Evolutionary conservation across 2,888 invertebrate genomes (phyloP).

Genomic region (Synanthedon formicaeformis): DNA sequence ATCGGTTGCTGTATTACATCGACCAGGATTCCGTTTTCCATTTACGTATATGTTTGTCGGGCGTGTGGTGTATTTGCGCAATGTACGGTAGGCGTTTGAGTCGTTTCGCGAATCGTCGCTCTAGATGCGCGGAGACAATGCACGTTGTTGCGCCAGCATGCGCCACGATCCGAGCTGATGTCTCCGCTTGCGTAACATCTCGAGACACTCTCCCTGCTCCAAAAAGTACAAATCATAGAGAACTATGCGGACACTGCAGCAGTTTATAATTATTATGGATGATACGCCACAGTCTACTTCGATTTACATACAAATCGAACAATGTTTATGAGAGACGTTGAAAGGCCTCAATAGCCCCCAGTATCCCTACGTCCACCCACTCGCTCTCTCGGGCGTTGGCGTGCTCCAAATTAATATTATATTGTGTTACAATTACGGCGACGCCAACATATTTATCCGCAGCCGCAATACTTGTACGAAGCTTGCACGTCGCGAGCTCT

Average conservation of each 20-base stretch:
- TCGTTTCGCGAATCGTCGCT: conserved; percentile 36
- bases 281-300: neutral
- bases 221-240: conserved; percentile 29
- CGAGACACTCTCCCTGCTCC: conserved; percentile 26
- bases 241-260: conserved; percentile 18
- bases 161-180: conserved; percentile 4
- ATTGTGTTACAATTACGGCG: conserved; percentile 34
- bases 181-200: conserved; percentile 15
- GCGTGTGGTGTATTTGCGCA: conserved; percentile 22
- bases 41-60: conserved; percentile 6
- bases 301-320: neutral
- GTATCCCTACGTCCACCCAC: conserved; percentile 24
- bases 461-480: conserved; percentile 26
- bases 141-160: conserved; percentile 17
- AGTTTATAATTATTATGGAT: conserved; percentile 6
- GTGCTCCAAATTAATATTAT: conserved; percentile 44
- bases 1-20: conserved; percentile 7
- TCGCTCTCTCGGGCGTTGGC: conserved; percentile 31
- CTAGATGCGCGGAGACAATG: conserved; percentile 49
- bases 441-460: conserved; percentile 6
- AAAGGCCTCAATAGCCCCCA: conserved; percentile 3
- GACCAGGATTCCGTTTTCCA: conserved; percentile 23
- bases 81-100: conserved; percentile 27
- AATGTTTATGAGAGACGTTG: neutral
- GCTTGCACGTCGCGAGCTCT: conserved; percentile 18